Evolutionary conservation across 2,888 invertebrate genomes (phyloP).

Genomic region (Acronicta alni): DNA sequence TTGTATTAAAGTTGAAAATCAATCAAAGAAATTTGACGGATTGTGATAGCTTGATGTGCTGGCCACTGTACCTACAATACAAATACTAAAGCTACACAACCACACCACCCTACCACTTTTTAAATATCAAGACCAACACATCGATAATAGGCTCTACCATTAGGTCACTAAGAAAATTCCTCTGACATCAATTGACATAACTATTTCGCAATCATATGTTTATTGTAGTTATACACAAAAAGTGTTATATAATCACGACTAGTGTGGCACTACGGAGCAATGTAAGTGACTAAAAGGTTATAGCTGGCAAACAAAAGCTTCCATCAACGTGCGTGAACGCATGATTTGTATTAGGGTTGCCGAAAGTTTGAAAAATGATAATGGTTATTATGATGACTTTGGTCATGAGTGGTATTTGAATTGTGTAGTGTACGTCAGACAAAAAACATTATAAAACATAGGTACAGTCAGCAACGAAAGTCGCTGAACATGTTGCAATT

Average conservation of each 20-base stretch:
- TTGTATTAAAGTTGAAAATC: no score
- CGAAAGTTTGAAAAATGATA: not conserved
- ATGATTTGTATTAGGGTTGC: conserved; percentile 39
- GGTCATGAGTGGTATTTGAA: not conserved
- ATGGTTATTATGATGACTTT: not conserved
- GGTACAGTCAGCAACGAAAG: no score
- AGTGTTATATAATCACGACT: conserved; percentile 44
- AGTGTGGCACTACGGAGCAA: conserved; percentile 13
- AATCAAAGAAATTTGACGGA: no score
- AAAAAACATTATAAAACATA: no score
- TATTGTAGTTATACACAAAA: conserved; percentile 16
- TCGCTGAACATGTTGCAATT: no score
- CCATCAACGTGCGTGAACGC: conserved; percentile 35
- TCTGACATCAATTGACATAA: conserved; percentile 35
- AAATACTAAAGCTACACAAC: no score
- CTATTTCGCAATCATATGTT: conserved; percentile 25
- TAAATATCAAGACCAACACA: not conserved
- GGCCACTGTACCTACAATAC: no score
- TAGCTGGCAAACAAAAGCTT: conserved; percentile 38
- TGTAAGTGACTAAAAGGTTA: conserved; percentile 31
- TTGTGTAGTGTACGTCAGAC: no score
- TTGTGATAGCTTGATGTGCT: no score
- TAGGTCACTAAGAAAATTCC: conserved; percentile 12
- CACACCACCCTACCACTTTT: no score
- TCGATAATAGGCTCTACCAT: not conserved